These are phyloP conservation scores for Falco columbarius DNA, from an alignment of 2,797 vertebrate genomes.

Conservation along the genomic window DNA sequence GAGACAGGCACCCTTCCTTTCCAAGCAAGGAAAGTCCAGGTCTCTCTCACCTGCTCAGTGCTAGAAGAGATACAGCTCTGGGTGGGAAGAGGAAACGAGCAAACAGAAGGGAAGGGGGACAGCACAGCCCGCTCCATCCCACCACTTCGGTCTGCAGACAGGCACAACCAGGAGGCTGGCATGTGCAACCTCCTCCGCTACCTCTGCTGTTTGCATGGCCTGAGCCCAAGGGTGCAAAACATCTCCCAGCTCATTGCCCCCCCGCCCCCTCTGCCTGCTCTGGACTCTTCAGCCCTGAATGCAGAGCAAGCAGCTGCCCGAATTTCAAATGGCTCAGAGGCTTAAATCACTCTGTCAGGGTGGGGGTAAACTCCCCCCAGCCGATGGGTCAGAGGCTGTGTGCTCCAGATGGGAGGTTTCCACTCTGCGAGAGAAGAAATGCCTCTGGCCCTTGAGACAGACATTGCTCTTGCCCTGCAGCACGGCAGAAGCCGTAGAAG, in stretches of 20 bases:
- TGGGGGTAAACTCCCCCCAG: not conserved
- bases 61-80: not conserved
- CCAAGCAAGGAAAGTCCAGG: not conserved
- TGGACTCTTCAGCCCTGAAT: not conserved
- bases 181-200: not conserved
- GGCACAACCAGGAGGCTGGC: not conserved
- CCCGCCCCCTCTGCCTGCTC: too few species aligned
- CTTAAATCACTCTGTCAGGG: not conserved
- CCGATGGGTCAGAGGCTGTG: not conserved
- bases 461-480: not conserved
- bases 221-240: not conserved
- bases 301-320: not conserved
- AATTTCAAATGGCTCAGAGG: not conserved
- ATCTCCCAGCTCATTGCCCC: not conserved
- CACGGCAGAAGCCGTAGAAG: not conserved
- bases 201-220: not conserved
- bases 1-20: not conserved
- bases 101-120: not conserved
- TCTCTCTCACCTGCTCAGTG: fast-evolving
- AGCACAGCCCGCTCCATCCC: not conserved
- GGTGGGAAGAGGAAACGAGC: not conserved
- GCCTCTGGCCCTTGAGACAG: not conserved
- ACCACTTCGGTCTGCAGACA: not conserved
- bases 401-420: not conserved
- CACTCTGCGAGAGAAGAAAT: not conserved